phyloP scores from a whole-genome alignment of 2,888 invertebrate species.

The Acanthosepion esculentum region DNA sequence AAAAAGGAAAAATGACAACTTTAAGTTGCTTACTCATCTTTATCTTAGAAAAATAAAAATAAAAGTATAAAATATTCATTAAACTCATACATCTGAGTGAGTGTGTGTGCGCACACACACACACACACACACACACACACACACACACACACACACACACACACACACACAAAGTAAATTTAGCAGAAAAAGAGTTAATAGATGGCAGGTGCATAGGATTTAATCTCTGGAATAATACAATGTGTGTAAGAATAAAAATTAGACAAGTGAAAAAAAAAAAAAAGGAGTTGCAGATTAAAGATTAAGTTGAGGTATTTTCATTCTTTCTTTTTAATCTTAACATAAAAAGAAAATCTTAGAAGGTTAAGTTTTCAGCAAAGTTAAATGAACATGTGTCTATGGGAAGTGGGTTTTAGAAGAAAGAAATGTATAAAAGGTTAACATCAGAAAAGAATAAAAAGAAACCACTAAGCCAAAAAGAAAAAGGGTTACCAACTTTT shows the following conservation, averaged over 20 bases:
- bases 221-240: constrained; percentile 1
- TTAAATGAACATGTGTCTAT: not conserved
- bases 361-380: not conserved
- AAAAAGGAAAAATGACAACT: not conserved
- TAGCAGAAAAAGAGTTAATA: not conserved
- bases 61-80: not conserved
- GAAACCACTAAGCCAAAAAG: no score
- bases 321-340: not conserved
- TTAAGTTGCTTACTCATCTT: not conserved
- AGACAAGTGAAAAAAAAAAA: not conserved
- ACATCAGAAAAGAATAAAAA: no score
- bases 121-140: no score
- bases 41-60: not conserved
- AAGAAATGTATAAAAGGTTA: no score
- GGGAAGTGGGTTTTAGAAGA: not conserved
- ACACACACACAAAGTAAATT: not conserved
- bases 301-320: not conserved
- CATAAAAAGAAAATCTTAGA: not conserved
- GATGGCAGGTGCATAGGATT: not conserved
- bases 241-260: not conserved
- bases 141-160: no score
- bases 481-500: no score
- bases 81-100: not conserved
- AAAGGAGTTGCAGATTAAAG: not conserved
- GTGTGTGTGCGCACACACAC: no score